phyloP scores from a whole-genome alignment of 2,113 vertebrate genomes.

The Lutjanus erythropterus region DNA sequence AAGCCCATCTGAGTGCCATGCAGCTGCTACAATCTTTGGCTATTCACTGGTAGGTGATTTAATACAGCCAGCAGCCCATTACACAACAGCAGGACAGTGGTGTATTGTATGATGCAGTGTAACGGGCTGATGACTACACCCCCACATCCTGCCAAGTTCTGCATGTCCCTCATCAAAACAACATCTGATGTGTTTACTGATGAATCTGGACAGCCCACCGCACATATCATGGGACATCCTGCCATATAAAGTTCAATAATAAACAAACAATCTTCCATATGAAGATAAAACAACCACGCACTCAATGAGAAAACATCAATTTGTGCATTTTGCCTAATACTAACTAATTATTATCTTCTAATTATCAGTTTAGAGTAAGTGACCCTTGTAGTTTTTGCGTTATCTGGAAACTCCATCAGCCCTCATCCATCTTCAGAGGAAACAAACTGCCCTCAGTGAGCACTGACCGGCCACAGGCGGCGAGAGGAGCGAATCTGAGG shows the following conservation, averaged over 20 bases:
- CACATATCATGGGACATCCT: neutral
- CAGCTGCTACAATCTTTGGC: conserved; percentile 61
- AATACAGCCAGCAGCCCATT: conserved; percentile 56
- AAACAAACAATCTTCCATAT: neutral
- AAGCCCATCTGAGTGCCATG: conserved; percentile 14
- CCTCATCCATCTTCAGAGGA: conserved; percentile 32
- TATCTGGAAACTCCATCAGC: neutral
- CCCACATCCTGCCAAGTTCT: conserved; percentile 67
- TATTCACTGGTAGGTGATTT: conserved; percentile 55
- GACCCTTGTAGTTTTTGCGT: neutral
- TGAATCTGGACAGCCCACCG: neutral
- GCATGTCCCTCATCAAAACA: conserved; percentile 61
- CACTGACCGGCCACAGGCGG: conserved; percentile 29
- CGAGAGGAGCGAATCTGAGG: conserved; percentile 50
- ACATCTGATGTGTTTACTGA: conserved; percentile 62
- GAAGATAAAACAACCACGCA: neutral
- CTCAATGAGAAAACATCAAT: neutral
- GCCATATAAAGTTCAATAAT: neutral
- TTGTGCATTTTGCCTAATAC: neutral
- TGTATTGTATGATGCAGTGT: conserved; percentile 69
- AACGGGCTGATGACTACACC: conserved; percentile 64
- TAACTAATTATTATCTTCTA: neutral
- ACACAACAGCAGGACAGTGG: conserved; percentile 72
- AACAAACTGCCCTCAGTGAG: conserved; percentile 10
- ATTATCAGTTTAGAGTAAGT: no score